These are phyloP conservation scores for Manis javanica DNA, from an alignment of 2,797 vertebrate genomes.

Conservation along the genomic window DNA sequence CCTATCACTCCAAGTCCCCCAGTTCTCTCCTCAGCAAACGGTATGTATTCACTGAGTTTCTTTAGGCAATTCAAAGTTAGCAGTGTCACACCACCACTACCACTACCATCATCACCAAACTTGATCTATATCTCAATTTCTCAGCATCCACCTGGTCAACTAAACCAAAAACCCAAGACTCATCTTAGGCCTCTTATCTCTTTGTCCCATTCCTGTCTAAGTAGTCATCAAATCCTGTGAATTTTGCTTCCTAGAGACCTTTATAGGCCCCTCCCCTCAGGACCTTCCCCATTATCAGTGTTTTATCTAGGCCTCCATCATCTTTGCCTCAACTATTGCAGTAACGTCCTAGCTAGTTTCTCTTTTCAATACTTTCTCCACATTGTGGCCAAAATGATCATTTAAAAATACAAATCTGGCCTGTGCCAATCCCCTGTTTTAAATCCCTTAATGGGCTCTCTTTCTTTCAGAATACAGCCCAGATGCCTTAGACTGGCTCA, in stretches of 20 bases:
- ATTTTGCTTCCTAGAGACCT: conserved; percentile 11
- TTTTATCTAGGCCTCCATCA: not conserved
- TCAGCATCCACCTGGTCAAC: not conserved
- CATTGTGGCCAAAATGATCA: not conserved
- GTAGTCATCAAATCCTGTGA: not conserved
- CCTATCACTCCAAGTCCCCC: not conserved
- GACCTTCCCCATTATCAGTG: not conserved
- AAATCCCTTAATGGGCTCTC: not conserved
- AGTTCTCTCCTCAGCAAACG: not conserved
- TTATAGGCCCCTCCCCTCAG: not conserved
- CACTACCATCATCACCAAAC: not conserved
- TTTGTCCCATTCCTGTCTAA: not conserved
- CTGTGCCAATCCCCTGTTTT: not conserved
- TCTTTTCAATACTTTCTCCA: conserved; percentile 18
- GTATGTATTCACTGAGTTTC: conserved; percentile 11
- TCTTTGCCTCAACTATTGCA: not conserved
- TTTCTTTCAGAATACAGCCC: not conserved
- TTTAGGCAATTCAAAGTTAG: conserved; percentile 15
- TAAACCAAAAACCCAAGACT: conserved; percentile 8
- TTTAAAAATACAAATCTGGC: conserved; percentile 49
- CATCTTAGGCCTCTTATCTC: not conserved
- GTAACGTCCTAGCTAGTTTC: not conserved
- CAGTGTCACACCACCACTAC: not conserved
- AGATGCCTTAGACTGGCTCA: conserved; percentile 3
- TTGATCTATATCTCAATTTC: not conserved